Conservation (phyloP, 2,797 vertebrate species). For the Epinephelus malabaricus region DNA sequence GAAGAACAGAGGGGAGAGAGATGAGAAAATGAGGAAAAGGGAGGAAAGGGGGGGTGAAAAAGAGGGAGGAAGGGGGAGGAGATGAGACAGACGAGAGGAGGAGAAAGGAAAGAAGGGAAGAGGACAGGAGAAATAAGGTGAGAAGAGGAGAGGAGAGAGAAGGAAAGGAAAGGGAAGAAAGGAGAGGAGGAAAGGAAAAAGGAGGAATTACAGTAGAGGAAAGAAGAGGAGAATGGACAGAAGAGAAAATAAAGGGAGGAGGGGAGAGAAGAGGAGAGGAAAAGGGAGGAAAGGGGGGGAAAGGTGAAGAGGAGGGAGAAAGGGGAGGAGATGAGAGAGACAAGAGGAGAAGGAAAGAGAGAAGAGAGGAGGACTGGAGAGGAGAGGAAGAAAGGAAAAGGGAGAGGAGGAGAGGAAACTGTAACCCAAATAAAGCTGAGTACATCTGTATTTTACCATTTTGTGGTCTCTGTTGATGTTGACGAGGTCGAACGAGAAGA, state of each 20-base stretch:
- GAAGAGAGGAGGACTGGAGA: not conserved
- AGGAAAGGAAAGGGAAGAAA: not conserved
- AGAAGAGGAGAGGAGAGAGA: conserved; percentile 1
- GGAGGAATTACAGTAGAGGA: not conserved
- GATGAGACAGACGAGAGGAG: not conserved
- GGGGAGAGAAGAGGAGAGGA: not conserved
- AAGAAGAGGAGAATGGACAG: too few species aligned
- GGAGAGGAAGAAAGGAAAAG: conserved; percentile 14
- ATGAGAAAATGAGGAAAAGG: not conserved
- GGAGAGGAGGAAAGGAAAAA: not conserved
- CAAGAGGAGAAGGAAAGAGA: not conserved
- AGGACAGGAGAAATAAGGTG: not conserved
- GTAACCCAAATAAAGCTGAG: not conserved
- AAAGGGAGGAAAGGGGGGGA: not conserved
- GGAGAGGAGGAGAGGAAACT: not conserved
- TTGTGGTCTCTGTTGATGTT: conserved; percentile 96
- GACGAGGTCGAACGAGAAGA: conserved; percentile 98
- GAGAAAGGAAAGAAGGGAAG: not conserved
- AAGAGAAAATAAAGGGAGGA: not conserved
- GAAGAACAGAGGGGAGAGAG: too few species aligned
- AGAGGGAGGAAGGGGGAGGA: not conserved
- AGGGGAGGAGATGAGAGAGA: not conserved
- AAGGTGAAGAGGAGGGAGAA: not conserved
- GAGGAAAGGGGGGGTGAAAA: conserved; percentile 18
- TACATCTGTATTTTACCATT: conserved; percentile 85